phyloP scores from a whole-genome alignment of 2,888 invertebrate genomes.

The Antheraea yamamai region DNA sequence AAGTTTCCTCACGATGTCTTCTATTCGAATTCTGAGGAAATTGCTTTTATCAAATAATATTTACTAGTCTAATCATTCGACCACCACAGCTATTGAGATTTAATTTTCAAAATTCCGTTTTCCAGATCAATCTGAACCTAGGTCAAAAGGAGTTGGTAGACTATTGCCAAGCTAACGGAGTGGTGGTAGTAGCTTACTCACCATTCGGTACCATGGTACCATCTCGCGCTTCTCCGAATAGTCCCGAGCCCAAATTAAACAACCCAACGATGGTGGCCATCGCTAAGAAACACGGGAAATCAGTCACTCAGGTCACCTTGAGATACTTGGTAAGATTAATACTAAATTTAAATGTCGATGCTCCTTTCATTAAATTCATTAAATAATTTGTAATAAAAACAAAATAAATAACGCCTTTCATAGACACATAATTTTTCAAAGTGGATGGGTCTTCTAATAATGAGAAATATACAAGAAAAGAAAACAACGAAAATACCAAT shows the following conservation, averaged over 20 bases:
- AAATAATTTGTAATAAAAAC: too few relatives aligned
- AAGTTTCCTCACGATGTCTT: too few relatives aligned
- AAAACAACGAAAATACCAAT: too few relatives aligned
- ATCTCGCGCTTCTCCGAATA: slow-evolving; percentile 62
- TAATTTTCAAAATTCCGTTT: slow-evolving; percentile 1
- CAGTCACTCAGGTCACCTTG: slow-evolving; percentile 81
- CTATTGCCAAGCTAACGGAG: slow-evolving; percentile 82
- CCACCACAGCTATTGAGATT: not conserved
- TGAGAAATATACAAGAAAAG: too few relatives aligned
- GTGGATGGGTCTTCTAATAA: too few relatives aligned
- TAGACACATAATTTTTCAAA: too few relatives aligned
- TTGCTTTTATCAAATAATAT: too few relatives aligned
- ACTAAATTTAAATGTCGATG: not conserved
- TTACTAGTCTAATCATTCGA: too few relatives aligned
- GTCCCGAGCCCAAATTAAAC: slow-evolving; percentile 77
- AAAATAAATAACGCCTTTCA: too few relatives aligned
- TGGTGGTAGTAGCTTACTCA: slow-evolving; percentile 84
- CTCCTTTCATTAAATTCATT: too few relatives aligned
- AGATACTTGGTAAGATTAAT: slow-evolving; percentile 40
- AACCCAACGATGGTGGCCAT: slow-evolving; percentile 81
- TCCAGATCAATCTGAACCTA: slow-evolving; percentile 83
- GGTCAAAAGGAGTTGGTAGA: slow-evolving; percentile 84
- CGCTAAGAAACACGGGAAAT: slow-evolving; percentile 84
- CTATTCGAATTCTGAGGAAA: too few relatives aligned
- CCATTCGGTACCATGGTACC: slow-evolving; percentile 84